Base-by-base conservation (phyloP, 2,113 vertebrate genomes). In the Bombycilla garrulus region DNA sequence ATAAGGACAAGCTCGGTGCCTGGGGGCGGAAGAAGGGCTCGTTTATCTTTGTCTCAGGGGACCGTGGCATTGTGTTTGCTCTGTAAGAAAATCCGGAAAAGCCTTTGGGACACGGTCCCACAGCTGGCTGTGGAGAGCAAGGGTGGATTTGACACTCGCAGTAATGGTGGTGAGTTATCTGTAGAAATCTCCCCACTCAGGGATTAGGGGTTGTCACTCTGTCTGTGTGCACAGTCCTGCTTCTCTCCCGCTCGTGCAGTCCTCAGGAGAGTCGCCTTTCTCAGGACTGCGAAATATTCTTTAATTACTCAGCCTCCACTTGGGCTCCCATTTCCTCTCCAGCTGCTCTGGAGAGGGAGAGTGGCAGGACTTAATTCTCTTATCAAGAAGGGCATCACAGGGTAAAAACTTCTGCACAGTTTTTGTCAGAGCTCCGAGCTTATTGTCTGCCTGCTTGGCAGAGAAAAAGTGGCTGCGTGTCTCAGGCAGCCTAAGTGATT, bases 401-500 rank as follows among this genome's bases (percentile, higher is more conserved):
- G 80, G 69, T 71, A 94, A 86, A 92, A 96, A 96, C 90, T 95
- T 97, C 56, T 74, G 65, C 67, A 24, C 65, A 70, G 72, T 61
- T 94, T 94, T 96, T 81, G 69, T 74, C 38, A 50, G 88, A 86
- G 64, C 85, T 88, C 82, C 78, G 90, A 90, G 90, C 61, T 90
- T 50, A 66, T 74, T 94, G 93, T 86, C 76, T 86, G 88, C 72
- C 69, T 71, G 53, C 53, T 69, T 88, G 90, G 82, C 85, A 93
- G 74, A 44, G 88, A 71, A 45, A 50, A 93, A 86, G 93, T 40
- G 88, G 81, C 82, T 90, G 82, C 14, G 9, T 18, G 76, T 92
- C 93, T 90, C 72, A 40, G 48, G 86, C 92, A 95, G 88, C 88
- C 88, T 48, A 91, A 92, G 82, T 62, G 92, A 94, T 93, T 88